Base-by-base conservation (phyloP, 2,888 invertebrate species). In the Eupithecia vulgata region DNA sequence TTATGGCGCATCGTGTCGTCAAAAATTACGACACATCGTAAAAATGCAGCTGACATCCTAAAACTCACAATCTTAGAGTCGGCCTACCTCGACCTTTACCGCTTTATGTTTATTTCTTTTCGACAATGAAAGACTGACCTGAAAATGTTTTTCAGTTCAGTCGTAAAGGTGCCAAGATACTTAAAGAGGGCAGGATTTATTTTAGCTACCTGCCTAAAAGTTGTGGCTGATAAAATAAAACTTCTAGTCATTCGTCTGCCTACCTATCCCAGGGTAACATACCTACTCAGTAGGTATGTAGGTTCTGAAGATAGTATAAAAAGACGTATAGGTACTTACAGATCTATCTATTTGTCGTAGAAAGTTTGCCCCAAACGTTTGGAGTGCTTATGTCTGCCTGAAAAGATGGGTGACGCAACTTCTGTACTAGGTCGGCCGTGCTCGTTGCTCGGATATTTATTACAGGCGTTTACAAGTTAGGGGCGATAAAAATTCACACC, bases 381-480 rank as follows among this genome's bases (percentile, higher is more conserved):
- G 61, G 61, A 61, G 34, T 5, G 64, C n/a, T 64, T 64, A 37
- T 34, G 57, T 57, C 57, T 12, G 57, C 34, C 71, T 73, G 42
- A 52, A 57, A 67, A 72, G 70, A 72, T 65, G 25, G 61, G 68
- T 70, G 67, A 67, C 40, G 67, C 34, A 72, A 75, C 70, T 75
- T 75, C 42, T 40, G 68, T 70, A 70, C 70, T 62, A 68, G 25
- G 71, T 68, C 42, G 70, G 48, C 62, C 70, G 21, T 40, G 59
- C 48, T 61, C 72, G 70, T 70, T 71, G 75, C 72, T 70, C 65
- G 40, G 52, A 72, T 68, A 72, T 75, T 75, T 75, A 75, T 75
- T 73, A 61, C 75, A 75, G 75, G 72, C 75, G 75, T 75, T 72
- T 72, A 72, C 75, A 75, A 72, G 68, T 75, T 70, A 34, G 45